A percentile compares a stretch with the other conserved stretches of the same genome.
Evolutionary conservation across 2,113 vertebrate genomes (phyloP).

Genomic region (Labeo rohita): DNA sequence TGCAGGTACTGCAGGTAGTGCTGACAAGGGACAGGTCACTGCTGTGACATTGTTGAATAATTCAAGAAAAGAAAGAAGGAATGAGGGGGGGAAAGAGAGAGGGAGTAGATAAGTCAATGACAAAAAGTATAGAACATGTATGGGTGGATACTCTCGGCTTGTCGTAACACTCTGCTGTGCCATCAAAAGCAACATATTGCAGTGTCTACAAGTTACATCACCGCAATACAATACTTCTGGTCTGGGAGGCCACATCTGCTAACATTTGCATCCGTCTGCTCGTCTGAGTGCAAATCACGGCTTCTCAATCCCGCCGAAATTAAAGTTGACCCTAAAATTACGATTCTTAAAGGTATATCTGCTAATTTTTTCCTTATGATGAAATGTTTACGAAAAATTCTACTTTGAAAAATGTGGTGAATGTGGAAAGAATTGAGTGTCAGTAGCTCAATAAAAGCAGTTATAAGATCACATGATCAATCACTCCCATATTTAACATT

Average conservation of each 20-base stretch:
- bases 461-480: background rate
- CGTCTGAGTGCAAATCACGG: background rate
- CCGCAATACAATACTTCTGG: constrained; percentile 37
- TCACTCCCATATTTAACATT: background rate
- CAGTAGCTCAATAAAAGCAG: background rate
- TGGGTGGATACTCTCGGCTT: constrained; percentile 50
- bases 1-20: constrained; percentile 58
- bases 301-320: background rate
- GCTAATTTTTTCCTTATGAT: background rate
- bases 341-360: background rate
- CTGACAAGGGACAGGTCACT: constrained; percentile 81
- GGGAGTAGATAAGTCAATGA: constrained; percentile 51
- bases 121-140: constrained; percentile 52
- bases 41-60: constrained; percentile 80
- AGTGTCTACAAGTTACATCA: constrained; percentile 56
- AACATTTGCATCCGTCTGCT: constrained; percentile 54
- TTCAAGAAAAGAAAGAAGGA: constrained; percentile 65
- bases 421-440: background rate
- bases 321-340: background rate
- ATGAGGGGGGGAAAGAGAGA: constrained; percentile 51
- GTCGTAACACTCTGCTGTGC: constrained; percentile 56
- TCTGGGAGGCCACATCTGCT: constrained; percentile 42
- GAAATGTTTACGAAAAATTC: background rate
- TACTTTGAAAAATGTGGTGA: background rate
- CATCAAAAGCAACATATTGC: constrained; percentile 59